Percentiles rank a stretch among this genome's conserved stretches.
Evolutionary conservation across 1,140 invertebrate genomes (phyloP).

Genomic region (Leptinotarsa undecemlineata): DNA sequence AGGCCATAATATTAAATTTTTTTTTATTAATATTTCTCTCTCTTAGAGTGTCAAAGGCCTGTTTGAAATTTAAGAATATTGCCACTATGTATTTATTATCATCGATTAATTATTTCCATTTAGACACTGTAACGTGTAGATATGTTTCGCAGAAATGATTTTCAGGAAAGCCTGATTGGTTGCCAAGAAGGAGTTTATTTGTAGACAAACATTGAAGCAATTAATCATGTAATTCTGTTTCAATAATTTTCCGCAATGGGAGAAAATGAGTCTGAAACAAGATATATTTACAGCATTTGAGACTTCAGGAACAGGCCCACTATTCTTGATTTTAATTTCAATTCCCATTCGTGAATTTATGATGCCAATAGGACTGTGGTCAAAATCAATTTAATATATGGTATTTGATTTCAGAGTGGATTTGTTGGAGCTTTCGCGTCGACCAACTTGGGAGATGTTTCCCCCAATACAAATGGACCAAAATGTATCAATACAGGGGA

Average conservation of each 20-base stretch:
- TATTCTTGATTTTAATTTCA: too few species aligned
- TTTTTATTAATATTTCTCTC: background rate
- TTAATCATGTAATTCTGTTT: background rate
- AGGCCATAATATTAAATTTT: background rate
- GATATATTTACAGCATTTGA: background rate
- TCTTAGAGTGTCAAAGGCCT: background rate
- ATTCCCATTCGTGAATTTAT: too few species aligned
- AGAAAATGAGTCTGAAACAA: background rate
- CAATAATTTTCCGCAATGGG: background rate
- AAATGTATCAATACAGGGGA: constrained; percentile 77
- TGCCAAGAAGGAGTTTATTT: constrained; percentile 3
- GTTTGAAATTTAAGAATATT: background rate
- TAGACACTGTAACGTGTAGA: background rate
- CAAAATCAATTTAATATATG: too few species aligned
- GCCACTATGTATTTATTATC: background rate
- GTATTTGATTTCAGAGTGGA: constrained; percentile 64
- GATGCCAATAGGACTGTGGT: too few species aligned
- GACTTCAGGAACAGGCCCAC: background rate
- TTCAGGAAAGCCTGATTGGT: background rate
- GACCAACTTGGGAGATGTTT: constrained; percentile 89
- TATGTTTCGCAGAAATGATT: background rate
- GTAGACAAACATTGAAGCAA: background rate
- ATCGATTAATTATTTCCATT: background rate
- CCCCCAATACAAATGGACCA: constrained; percentile 85
- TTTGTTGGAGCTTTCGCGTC: constrained; percentile 92